These are phyloP conservation scores for Plemyria rubiginata DNA, from an alignment of 2,888 invertebrate genomes.

Conservation along the genomic window DNA sequence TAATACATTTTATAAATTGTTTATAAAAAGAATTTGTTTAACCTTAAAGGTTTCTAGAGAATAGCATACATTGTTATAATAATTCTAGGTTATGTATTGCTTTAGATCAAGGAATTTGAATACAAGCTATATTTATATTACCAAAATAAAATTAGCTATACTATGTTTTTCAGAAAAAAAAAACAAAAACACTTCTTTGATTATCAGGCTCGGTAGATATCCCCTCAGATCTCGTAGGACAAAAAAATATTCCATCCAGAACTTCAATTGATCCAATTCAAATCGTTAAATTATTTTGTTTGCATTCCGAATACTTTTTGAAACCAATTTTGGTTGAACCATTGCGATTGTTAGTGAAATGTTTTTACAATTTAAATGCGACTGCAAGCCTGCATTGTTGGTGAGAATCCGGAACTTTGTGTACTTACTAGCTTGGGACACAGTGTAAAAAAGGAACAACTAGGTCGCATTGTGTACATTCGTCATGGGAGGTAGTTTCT, in stretches of 20 bases:
- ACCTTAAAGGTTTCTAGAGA: too few species aligned
- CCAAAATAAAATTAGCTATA: too few species aligned
- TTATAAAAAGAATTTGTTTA: too few species aligned
- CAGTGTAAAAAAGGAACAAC: conserved; percentile 9
- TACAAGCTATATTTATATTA: background rate
- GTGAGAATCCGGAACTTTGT: conserved; percentile 20
- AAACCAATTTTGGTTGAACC: conserved; percentile 10
- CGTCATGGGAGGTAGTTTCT: too few species aligned
- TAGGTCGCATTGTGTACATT: background rate
- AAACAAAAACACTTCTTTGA: too few species aligned
- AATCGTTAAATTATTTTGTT: conserved; percentile 19
- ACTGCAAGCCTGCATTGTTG: conserved; percentile 23
- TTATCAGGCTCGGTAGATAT: too few species aligned
- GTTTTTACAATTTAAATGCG: conserved; percentile 29
- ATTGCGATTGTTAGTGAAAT: conserved; percentile 16
- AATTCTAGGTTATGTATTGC: too few species aligned
- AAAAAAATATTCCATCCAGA: background rate
- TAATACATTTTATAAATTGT: too few species aligned
- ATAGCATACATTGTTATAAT: too few species aligned
- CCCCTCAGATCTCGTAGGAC: too few species aligned
- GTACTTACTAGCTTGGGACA: conserved; percentile 19
- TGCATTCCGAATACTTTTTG: conserved; percentile 16
- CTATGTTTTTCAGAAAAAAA: too few species aligned
- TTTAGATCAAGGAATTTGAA: too few species aligned
- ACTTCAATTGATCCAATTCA: conserved; percentile 8